Percentiles rank a stretch among this genome's conserved stretches.
phyloP scores from a whole-genome alignment of 2,888 invertebrate genomes.

The Endomychus coccineus region DNA sequence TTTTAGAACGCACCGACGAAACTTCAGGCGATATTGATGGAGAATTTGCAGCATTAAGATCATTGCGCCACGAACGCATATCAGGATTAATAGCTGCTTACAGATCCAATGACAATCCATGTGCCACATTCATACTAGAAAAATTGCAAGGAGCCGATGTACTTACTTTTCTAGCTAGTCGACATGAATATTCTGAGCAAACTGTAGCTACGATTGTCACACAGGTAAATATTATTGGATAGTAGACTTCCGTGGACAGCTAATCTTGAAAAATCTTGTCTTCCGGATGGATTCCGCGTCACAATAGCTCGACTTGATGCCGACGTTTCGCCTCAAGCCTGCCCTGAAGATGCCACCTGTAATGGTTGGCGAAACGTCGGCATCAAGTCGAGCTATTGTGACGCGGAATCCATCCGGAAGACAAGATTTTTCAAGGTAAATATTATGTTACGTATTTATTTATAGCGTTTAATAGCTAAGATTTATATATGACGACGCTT shows the following conservation, averaged over 20 bases:
- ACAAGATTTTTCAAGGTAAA: too few species aligned
- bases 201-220: slow-evolving; percentile 79
- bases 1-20: slow-evolving; percentile 61
- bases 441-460: neutral
- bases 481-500: too few species aligned
- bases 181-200: slow-evolving; percentile 89
- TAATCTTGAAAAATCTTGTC: too few species aligned
- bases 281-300: too few species aligned
- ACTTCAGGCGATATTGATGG: slow-evolving; percentile 60
- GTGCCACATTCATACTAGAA: slow-evolving; percentile 69
- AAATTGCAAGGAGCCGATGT: slow-evolving; percentile 89
- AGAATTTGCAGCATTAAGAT: slow-evolving; percentile 78
- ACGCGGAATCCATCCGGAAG: too few species aligned
- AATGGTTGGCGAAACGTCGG: too few species aligned
- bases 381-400: too few species aligned
- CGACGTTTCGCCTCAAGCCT: too few species aligned
- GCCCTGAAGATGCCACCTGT: too few species aligned
- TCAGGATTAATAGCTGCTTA: slow-evolving; percentile 66
- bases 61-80: slow-evolving; percentile 83
- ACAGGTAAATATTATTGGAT: too few species aligned
- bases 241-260: too few species aligned
- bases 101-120: slow-evolving; percentile 58
- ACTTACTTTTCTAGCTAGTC: slow-evolving; percentile 77
- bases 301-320: too few species aligned
- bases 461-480: neutral